Conservation (phyloP, 1,140 invertebrate genomes). For the Saccostrea cuccullata region DNA sequence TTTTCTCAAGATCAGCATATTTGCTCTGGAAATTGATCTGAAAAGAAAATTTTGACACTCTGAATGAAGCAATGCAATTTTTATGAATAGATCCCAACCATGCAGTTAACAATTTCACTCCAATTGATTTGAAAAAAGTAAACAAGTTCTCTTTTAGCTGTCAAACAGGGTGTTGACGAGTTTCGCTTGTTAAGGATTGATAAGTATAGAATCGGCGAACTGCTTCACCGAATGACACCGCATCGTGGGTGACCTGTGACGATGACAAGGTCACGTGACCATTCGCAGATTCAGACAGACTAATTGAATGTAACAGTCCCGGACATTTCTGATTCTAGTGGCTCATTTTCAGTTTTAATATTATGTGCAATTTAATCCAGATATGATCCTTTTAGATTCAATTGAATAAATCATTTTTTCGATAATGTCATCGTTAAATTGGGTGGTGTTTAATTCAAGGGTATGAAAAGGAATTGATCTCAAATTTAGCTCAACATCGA, state of each 20-base stretch:
- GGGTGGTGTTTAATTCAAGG: neutral
- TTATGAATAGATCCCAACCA: constrained; percentile 15
- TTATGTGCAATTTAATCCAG: constrained; percentile 9
- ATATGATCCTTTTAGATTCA: constrained; percentile 16
- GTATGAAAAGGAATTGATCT: neutral
- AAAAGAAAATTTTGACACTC: constrained; percentile 34
- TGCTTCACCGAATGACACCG: constrained; percentile 33
- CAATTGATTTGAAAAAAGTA: constrained; percentile 46
- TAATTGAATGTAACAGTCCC: constrained; percentile 26
- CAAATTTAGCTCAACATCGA: neutral
- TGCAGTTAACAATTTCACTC: constrained; percentile 21
- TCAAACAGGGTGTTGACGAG: constrained; percentile 16
- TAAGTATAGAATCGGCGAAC: constrained; percentile 39
- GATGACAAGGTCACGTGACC: constrained; percentile 8
- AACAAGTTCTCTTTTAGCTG: constrained; percentile 45
- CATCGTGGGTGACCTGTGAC: constrained; percentile 44
- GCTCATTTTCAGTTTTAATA: constrained; percentile 29
- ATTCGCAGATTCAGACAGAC: constrained; percentile 18
- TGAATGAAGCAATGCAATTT: constrained; percentile 26
- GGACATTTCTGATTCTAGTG: neutral
- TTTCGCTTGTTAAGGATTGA: constrained; percentile 6
- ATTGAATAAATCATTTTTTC: constrained; percentile 15
- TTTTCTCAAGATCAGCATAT: constrained; percentile 24
- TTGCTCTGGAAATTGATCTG: constrained; percentile 35
- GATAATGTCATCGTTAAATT: neutral